A percentile compares a stretch with the other conserved stretches of the same genome.
Evolutionary conservation across 2,888 invertebrate species (phyloP).

Genomic region (Rotaria sp.): DNA sequence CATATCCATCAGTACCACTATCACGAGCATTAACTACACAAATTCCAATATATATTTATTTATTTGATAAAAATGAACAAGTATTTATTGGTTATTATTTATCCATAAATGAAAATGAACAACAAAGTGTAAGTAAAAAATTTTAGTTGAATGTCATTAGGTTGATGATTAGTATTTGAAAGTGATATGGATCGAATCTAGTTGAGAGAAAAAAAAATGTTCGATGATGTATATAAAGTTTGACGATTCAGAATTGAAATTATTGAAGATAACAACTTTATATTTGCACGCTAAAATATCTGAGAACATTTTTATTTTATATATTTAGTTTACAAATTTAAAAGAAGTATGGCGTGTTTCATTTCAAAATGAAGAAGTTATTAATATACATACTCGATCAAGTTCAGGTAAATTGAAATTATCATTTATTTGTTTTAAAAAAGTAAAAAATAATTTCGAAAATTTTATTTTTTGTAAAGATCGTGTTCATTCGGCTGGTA

Average conservation of each 20-base stretch:
- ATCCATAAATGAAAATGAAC: not conserved
- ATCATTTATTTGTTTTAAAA: no score
- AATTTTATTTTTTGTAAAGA: slow-evolving; percentile 43
- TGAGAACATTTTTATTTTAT: not conserved
- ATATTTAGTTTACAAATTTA: slow-evolving; percentile 3
- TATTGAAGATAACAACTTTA: not conserved
- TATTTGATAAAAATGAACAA: slow-evolving; percentile 1
- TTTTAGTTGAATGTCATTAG: not conserved
- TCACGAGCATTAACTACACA: not conserved
- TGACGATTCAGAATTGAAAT: not conserved
- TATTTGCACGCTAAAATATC: not conserved
- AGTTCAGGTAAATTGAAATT: not conserved
- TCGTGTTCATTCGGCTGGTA: slow-evolving; percentile 80
- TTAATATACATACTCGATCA: slow-evolving; percentile 16
- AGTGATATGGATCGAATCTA: not conserved
- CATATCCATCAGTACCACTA: not conserved
- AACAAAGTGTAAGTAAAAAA: not conserved
- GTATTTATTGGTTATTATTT: not conserved
- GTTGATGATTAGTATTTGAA: not conserved
- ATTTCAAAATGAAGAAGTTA: slow-evolving; percentile 28
- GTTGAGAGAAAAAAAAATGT: not conserved
- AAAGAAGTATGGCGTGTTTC: slow-evolving; percentile 9
- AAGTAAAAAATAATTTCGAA: not conserved
- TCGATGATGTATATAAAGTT: not conserved
- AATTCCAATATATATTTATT: slow-evolving; percentile 20